A percentile compares a stretch with the other conserved stretches of the same genome.
Evolutionary conservation across 1,140 invertebrate species (phyloP).

Genomic region (Laodelphax striatellus): DNA sequence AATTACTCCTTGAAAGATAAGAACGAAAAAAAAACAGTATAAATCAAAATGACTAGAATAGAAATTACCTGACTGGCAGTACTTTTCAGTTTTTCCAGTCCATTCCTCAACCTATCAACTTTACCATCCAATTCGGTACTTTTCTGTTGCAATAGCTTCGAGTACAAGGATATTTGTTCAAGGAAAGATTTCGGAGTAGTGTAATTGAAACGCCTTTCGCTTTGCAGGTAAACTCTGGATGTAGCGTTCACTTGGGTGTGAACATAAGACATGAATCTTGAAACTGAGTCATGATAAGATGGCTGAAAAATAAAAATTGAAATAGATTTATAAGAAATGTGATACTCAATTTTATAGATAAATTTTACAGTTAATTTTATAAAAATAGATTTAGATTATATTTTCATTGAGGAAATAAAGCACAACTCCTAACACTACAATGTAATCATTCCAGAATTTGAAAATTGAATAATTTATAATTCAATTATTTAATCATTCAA

Average conservation of each 20-base stretch:
- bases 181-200: conserved; percentile 95
- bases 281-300: conserved; percentile 57
- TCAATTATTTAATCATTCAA: too few relatives aligned
- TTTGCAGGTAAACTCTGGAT: conserved; percentile 72
- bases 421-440: too few relatives aligned
- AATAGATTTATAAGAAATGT: too few relatives aligned
- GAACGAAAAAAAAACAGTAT: too few relatives aligned
- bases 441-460: too few relatives aligned
- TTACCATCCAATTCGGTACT: conserved; percentile 68
- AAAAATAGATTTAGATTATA: too few relatives aligned
- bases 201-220: conserved; percentile 89
- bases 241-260: conserved; percentile 88
- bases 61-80: conserved; percentile 59
- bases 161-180: conserved; percentile 89
- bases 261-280: conserved; percentile 88
- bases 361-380: too few relatives aligned
- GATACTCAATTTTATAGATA: background rate
- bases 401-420: too few relatives aligned
- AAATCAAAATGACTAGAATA: too few relatives aligned
- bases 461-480: too few relatives aligned
- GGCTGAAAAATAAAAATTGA: conserved; percentile 35
- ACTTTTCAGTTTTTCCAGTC: conserved; percentile 77
- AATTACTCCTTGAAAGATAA: too few relatives aligned
- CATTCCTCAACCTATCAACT: conserved; percentile 82
- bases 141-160: conserved; percentile 74